Percentiles rank a stretch among this genome's conserved stretches.
Conservation (phyloP, 2,113 vertebrate genomes). For the Taurulus bubalis region DNA sequence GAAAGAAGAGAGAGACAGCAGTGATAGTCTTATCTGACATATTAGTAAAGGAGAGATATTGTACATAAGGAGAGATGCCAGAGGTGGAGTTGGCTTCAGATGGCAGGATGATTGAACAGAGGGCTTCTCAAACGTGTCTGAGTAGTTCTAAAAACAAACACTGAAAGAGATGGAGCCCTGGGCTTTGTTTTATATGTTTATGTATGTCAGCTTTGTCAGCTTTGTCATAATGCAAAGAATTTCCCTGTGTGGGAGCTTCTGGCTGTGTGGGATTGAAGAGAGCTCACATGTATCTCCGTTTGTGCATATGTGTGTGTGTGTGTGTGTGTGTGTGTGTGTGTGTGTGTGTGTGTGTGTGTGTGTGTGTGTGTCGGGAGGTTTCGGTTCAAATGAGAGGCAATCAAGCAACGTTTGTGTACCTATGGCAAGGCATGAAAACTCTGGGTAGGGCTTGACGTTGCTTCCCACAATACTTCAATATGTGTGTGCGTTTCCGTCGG, state of each 20-base stretch:
- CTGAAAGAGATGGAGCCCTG: constrained; percentile 33
- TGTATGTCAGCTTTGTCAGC: constrained; percentile 15
- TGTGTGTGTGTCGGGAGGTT: constrained; percentile 58
- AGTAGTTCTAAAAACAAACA: constrained; percentile 58
- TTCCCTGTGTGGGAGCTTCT: constrained; percentile 28
- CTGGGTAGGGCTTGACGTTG: constrained; percentile 6
- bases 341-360: not conserved
- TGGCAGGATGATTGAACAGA: constrained; percentile 20
- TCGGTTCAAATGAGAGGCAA: constrained; percentile 71
- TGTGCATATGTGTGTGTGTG: constrained; percentile 9
- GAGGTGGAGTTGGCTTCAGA: not conserved
- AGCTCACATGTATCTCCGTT: constrained; percentile 51
- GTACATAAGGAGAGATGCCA: constrained; percentile 12
- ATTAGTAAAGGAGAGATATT: constrained; percentile 1
- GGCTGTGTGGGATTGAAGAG: not conserved
- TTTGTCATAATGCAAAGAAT: constrained; percentile 25
- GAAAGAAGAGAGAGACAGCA: constrained; percentile 17
- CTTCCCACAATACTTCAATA: constrained; percentile 63
- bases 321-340: constrained; percentile 20
- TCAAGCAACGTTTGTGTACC: constrained; percentile 77
- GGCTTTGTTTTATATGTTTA: constrained; percentile 22
- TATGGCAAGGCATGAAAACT: constrained; percentile 69
- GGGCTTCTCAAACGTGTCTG: constrained; percentile 15
- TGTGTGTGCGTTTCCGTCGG: constrained; percentile 9
- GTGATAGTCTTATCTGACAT: constrained; percentile 20